Conservation (phyloP, 2,888 invertebrate species). For the Mystacides longicornis region DNA sequence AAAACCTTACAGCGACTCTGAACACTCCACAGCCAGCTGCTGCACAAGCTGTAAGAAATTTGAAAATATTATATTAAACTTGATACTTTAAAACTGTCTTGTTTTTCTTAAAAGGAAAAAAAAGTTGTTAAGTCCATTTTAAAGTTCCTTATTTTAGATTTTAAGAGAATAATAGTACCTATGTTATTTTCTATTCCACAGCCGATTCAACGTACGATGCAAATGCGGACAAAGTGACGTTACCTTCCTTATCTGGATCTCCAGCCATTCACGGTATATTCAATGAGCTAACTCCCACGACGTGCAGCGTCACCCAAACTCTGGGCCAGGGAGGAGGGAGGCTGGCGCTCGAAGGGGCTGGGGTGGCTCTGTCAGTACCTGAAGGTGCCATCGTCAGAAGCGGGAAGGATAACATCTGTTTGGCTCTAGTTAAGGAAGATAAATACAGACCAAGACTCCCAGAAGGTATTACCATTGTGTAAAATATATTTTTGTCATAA, state of each 20-base stretch:
- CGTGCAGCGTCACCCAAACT: constrained; percentile 49
- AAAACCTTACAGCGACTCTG: constrained; percentile 47
- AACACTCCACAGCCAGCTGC: constrained; percentile 46
- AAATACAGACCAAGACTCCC: constrained; percentile 80
- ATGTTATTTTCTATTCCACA: constrained; percentile 29
- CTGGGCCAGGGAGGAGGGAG: constrained; percentile 56
- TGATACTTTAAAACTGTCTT: background rate
- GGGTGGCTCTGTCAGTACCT: constrained; percentile 79
- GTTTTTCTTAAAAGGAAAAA: background rate
- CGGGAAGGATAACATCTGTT: constrained; percentile 76
- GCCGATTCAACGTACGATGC: constrained; percentile 77
- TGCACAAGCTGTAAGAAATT: constrained; percentile 45
- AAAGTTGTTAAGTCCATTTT: background rate
- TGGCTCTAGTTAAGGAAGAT: constrained; percentile 88
- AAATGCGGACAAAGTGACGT: constrained; percentile 64
- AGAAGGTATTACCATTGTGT: constrained; percentile 49
- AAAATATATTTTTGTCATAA: too few relatives aligned
- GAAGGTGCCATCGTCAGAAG: constrained; percentile 80
- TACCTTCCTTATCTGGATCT: constrained; percentile 41
- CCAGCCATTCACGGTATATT: constrained; percentile 11
- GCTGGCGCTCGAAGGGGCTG: constrained; percentile 64
- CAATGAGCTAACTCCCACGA: constrained; percentile 28
- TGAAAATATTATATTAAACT: background rate
- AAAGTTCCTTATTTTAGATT: too few relatives aligned
- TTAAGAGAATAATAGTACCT: background rate